Conservation (phyloP, 2,113 vertebrate genomes). For the Neodon shergylaensis region DNA sequence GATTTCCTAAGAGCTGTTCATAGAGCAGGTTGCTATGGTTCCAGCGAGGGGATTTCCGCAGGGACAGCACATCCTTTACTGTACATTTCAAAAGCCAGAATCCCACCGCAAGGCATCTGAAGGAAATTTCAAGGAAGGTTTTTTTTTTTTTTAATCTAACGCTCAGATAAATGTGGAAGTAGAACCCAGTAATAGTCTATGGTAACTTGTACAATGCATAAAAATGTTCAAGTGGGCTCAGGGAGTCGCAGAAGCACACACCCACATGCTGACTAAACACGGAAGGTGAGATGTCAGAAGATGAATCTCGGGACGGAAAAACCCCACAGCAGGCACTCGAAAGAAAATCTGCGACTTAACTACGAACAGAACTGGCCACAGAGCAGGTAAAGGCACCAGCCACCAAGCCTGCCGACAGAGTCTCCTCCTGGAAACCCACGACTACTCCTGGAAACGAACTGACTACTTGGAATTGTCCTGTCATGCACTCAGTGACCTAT, state of each 20-base stretch:
- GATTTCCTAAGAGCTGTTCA: neutral
- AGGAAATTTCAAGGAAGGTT: conserved; percentile 39
- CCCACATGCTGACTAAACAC: conserved; percentile 16
- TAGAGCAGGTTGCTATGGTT: neutral
- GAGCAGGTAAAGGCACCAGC: neutral
- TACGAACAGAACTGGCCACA: neutral
- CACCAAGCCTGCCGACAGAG: neutral
- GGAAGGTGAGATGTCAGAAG: neutral
- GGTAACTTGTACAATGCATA: neutral
- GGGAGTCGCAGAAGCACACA: neutral
- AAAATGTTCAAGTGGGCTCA: neutral
- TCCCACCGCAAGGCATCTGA: neutral
- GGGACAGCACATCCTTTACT: neutral
- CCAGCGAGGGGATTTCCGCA: neutral
- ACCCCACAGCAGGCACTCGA: neutral
- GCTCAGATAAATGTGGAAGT: neutral
- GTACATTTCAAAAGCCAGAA: conserved; percentile 50
- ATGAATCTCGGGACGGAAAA: neutral
- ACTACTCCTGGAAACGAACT: no score
- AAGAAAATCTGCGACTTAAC: neutral
- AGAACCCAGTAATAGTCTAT: neutral
- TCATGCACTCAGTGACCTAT: no score
- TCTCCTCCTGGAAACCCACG: neutral
- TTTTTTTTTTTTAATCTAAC: neutral
- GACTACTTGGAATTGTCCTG: no score